Conservation (phyloP, 2,888 invertebrate genomes). For the Mesoligia furuncula region DNA sequence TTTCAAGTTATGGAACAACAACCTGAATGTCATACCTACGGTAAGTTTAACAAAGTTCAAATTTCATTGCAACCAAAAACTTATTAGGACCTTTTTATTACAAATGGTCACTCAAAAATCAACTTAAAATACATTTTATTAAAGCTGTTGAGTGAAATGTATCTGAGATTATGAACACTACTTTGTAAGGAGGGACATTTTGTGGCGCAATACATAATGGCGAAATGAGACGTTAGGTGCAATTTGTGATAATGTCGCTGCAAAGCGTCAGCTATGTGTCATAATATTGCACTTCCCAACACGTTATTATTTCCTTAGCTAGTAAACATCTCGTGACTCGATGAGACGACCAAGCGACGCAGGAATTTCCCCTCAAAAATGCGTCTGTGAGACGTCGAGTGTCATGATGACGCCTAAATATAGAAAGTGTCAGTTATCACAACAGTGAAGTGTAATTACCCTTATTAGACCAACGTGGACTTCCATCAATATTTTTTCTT, state of each 20-base stretch:
- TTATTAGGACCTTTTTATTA: not conserved
- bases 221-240: not conserved
- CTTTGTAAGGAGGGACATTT: not conserved
- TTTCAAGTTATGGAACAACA: not conserved
- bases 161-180: not conserved
- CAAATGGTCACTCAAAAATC: not conserved
- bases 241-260: not conserved
- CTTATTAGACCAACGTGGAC: not conserved
- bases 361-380: not conserved
- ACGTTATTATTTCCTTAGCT: not conserved
- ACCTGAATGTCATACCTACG: not conserved
- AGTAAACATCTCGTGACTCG: not conserved
- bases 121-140: not conserved
- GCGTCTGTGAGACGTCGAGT: not conserved
- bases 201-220: not conserved
- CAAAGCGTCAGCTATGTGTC: not conserved
- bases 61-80: not conserved
- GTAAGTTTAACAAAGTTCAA: too few species aligned
- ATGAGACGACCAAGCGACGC: not conserved
- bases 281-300: not conserved
- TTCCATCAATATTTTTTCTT: not conserved
- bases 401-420: not conserved
- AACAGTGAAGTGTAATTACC: too few species aligned
- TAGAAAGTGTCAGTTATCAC: not conserved
- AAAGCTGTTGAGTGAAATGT: not conserved